A percentile compares a stretch with the other conserved stretches of the same genome.
Evolutionary conservation across 2,797 vertebrate species (phyloP).

Genomic region (Cossypha dichroa): DNA sequence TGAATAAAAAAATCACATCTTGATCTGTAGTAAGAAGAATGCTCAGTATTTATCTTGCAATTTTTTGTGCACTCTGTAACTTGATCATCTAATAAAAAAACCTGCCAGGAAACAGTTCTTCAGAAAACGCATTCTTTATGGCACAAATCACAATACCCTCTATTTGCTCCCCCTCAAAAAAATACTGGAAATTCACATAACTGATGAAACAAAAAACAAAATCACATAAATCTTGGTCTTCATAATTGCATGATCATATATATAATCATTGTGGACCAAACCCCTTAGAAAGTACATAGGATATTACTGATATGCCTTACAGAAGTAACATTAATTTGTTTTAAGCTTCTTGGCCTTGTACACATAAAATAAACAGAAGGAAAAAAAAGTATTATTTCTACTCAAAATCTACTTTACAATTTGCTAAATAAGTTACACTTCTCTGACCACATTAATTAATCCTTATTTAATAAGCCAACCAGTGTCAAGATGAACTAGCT

Average conservation of each 20-base stretch:
- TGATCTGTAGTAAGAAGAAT: not conserved
- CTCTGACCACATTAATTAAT: not conserved
- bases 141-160: not conserved
- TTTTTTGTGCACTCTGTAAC: not conserved
- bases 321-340: not conserved
- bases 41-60: not conserved
- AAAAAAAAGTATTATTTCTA: not conserved
- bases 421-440: not conserved
- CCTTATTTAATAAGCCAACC: not conserved
- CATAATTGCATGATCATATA: not conserved
- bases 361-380: not conserved
- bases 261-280: not conserved
- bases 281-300: not conserved
- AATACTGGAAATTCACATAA: not conserved
- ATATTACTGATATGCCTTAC: not conserved
- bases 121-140: not conserved
- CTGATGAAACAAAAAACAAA: not conserved
- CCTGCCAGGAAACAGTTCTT: not conserved
- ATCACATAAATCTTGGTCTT: not conserved
- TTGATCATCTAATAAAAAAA: not conserved
- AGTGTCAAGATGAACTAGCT: not conserved
- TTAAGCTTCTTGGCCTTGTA: not conserved
- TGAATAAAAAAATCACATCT: not conserved
- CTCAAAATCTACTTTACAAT: not conserved
- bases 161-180: not conserved